Percentiles rank a stretch among this genome's conserved stretches.
Conservation (phyloP, 2,797 vertebrate species). For the Chaenodraco wilsoni region DNA sequence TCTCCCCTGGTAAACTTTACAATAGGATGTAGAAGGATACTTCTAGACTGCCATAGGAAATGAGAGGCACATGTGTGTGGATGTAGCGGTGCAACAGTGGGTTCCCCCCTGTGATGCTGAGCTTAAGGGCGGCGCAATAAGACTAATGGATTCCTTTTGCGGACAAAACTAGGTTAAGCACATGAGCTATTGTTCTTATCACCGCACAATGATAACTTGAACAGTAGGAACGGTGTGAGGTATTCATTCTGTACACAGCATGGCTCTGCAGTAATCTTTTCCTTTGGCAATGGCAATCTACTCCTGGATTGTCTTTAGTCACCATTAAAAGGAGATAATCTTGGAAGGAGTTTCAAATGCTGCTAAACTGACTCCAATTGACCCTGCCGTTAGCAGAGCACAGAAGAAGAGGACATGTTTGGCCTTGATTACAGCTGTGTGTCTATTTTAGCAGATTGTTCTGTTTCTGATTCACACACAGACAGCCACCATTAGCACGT, state of each 20-base stretch:
- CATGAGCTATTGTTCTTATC: constrained; percentile 75
- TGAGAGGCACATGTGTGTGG: constrained; percentile 82
- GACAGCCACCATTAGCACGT: constrained; percentile 92
- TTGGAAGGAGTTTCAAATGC: constrained; percentile 91
- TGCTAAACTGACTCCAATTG: constrained; percentile 94
- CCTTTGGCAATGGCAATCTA: constrained; percentile 60
- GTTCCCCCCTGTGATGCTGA: constrained; percentile 65
- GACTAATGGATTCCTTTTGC: constrained; percentile 83
- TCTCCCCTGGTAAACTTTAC: constrained; percentile 90
- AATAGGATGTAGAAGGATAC: constrained; percentile 86
- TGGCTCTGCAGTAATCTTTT: constrained; percentile 67
- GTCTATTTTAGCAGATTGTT: constrained; percentile 94
- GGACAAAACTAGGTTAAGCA: constrained; percentile 74
- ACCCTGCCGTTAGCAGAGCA: constrained; percentile 90
- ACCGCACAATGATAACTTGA: constrained; percentile 45
- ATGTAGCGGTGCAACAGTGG: constrained; percentile 60
- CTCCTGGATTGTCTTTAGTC: constrained; percentile 75
- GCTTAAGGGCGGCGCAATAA: constrained; percentile 75
- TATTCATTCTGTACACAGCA: constrained; percentile 39
- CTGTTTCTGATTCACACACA: constrained; percentile 88
- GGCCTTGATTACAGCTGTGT: constrained; percentile 94
- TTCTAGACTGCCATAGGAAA: constrained; percentile 78
- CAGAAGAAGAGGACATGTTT: constrained; percentile 91
- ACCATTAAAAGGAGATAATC: constrained; percentile 84
- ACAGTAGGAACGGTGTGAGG: constrained; percentile 51